These are phyloP conservation scores for Drosophila micromelanica DNA, from an alignment of 1,140 invertebrate genomes.

Conservation along the genomic window DNA sequence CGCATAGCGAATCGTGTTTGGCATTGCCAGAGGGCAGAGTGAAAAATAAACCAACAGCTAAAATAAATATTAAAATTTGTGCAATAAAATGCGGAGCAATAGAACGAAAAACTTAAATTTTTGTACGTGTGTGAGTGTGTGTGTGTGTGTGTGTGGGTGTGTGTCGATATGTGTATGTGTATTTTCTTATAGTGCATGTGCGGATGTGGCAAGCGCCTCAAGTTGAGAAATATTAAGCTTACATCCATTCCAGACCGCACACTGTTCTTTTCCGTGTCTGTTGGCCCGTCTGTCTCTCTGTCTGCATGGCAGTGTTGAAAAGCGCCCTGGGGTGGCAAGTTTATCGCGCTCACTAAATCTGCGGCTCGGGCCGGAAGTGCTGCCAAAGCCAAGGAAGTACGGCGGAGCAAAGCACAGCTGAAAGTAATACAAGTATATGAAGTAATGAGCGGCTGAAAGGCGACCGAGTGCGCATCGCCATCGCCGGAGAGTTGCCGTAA, in stretches of 20 bases:
- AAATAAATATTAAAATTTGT: conserved; percentile 80
- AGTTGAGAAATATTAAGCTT: conserved; percentile 64
- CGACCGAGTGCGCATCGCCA: conserved; percentile 6
- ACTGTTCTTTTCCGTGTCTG: background rate
- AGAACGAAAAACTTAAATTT: conserved; percentile 63
- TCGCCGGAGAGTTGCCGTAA: conserved; percentile 57
- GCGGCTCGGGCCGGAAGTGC: conserved; percentile 55
- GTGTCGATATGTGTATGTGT: conserved; percentile 36
- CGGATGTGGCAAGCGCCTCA: conserved; percentile 76
- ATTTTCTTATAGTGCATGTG: conserved; percentile 60
- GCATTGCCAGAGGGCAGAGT: conserved; percentile 47
- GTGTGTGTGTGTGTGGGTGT: conserved; percentile 1
- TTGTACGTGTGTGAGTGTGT: background rate
- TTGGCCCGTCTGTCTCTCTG: conserved; percentile 11
- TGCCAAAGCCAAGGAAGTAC: conserved; percentile 31
- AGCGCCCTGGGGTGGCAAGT: conserved; percentile 50
- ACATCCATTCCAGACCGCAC: conserved; percentile 21
- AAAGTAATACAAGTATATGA: conserved; percentile 60
- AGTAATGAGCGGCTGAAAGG: conserved; percentile 54
- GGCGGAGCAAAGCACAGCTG: conserved; percentile 29
- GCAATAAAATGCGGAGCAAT: conserved; percentile 75
- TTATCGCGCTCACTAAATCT: conserved; percentile 75
- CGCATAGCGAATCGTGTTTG: conserved; percentile 20
- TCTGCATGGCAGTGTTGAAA: conserved; percentile 62
- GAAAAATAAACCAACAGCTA: conserved; percentile 72